A percentile compares a stretch with the other conserved stretches of the same genome.
These are phyloP conservation scores for Macrobrachium nipponense DNA, from an alignment of 1,140 invertebrate species.

Conservation along the genomic window DNA sequence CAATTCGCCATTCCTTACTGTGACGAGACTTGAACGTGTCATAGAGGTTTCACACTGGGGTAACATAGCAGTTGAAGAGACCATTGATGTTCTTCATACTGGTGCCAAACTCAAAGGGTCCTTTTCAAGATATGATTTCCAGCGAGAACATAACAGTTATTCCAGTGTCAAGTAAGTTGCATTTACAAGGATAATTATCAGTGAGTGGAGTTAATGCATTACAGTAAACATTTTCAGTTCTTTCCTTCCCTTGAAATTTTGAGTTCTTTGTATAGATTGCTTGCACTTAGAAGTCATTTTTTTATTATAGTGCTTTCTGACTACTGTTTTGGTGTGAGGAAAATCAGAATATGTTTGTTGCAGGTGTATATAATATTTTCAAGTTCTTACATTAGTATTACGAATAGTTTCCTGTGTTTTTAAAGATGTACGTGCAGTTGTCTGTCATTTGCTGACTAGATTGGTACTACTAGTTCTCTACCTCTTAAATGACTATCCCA, in stretches of 20 bases:
- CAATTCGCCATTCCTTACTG: conserved; percentile 93
- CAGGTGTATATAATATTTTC: too few relatives aligned
- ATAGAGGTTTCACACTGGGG: conserved; percentile 99
- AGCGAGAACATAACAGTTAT: conserved; percentile 86
- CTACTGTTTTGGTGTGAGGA: too few relatives aligned
- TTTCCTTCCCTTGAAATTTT: too few relatives aligned
- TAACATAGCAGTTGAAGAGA: conserved; percentile 97
- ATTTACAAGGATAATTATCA: background rate
- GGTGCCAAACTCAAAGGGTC: conserved; percentile 93
- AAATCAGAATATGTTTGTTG: too few relatives aligned
- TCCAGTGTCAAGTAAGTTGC: conserved; percentile 80
- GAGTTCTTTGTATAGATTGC: background rate
- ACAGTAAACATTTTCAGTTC: too few relatives aligned
- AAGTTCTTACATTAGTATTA: too few relatives aligned
- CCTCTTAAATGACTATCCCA: background rate
- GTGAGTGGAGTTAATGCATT: background rate
- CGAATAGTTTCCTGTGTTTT: too few relatives aligned
- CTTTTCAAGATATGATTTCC: conserved; percentile 96
- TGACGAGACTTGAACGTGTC: conserved; percentile 84
- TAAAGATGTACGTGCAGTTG: too few relatives aligned
- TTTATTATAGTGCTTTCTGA: too few relatives aligned
- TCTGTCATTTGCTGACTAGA: too few relatives aligned
- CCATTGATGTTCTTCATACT: conserved; percentile 89
- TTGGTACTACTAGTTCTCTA: too few relatives aligned
- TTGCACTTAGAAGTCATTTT: background rate